These are phyloP conservation scores for Forbesichthys agassizii DNA, from an alignment of 2,113 vertebrate species.

Conservation along the genomic window DNA sequence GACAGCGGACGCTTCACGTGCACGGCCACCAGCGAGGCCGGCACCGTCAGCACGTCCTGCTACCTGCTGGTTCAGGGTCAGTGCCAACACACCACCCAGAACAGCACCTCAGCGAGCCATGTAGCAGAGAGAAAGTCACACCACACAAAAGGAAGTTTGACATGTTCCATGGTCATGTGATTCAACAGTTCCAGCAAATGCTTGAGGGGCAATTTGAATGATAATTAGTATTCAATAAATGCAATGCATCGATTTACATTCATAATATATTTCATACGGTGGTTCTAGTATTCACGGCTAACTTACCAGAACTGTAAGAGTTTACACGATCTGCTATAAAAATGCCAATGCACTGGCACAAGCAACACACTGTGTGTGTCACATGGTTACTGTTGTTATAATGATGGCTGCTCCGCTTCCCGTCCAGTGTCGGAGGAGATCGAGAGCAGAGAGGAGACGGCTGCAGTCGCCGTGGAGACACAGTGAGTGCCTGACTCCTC, in stretches of 20 bases:
- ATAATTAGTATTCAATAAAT: no score
- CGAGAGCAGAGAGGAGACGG: constrained; percentile 84
- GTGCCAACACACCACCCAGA: neutral
- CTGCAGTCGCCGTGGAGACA: constrained; percentile 62
- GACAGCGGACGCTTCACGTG: constrained; percentile 97
- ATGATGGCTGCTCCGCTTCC: neutral
- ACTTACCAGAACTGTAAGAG: no score
- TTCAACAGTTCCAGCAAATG: no score
- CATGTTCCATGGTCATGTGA: no score
- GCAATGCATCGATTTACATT: no score
- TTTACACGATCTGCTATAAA: no score
- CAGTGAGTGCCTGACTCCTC: constrained; percentile 73
- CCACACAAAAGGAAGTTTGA: no score
- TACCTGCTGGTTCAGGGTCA: constrained; percentile 89
- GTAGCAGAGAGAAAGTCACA: no score
- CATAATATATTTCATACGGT: no score
- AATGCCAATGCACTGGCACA: neutral
- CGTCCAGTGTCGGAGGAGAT: constrained; percentile 90
- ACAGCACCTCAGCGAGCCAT: neutral
- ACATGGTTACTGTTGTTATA: neutral
- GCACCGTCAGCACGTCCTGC: constrained; percentile 92
- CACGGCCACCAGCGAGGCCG: constrained; percentile 91
- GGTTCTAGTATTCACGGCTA: no score
- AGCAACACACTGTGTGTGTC: neutral
- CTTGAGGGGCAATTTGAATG: no score